These are phyloP conservation scores for Apamea anceps DNA, from an alignment of 2,888 invertebrate genomes.

Conservation along the genomic window DNA sequence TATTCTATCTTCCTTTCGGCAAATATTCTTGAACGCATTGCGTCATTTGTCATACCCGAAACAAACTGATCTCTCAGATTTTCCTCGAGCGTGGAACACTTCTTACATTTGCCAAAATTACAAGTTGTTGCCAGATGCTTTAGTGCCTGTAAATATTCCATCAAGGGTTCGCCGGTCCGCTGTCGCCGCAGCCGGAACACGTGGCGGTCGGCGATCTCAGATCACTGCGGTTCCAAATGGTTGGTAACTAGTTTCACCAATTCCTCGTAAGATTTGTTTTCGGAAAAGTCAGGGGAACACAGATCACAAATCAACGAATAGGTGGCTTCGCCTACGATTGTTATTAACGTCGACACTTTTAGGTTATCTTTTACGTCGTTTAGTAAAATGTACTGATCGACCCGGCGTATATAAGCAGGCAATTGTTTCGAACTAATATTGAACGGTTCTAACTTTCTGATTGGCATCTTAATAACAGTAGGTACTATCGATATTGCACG, in stretches of 20 bases:
- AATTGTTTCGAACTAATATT: not conserved
- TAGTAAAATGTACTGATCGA: too few relatives aligned
- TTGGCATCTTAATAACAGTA: not conserved
- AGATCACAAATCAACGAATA: slow-evolving; percentile 16
- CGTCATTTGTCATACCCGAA: too few relatives aligned
- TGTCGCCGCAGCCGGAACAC: too few relatives aligned
- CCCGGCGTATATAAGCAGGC: not conserved
- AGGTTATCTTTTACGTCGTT: too few relatives aligned
- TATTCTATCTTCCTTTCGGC: not conserved
- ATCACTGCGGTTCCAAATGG: too few relatives aligned
- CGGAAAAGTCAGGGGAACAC: slow-evolving; percentile 19
- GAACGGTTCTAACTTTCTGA: not conserved
- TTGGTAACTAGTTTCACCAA: too few relatives aligned
- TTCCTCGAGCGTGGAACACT: not conserved
- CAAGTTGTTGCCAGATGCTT: not conserved
- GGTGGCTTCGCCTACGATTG: not conserved
- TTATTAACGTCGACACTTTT: too few relatives aligned
- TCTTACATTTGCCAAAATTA: not conserved
- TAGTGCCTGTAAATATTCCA: not conserved
- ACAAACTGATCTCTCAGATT: too few relatives aligned
- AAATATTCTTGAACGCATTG: not conserved
- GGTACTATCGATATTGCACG: too few relatives aligned
- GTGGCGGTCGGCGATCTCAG: too few relatives aligned
- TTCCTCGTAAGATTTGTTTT: slow-evolving; percentile 11
- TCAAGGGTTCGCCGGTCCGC: too few relatives aligned